These are phyloP conservation scores for Cossypha polioptera DNA, from an alignment of 2,797 vertebrate genomes.

Conservation along the genomic window DNA sequence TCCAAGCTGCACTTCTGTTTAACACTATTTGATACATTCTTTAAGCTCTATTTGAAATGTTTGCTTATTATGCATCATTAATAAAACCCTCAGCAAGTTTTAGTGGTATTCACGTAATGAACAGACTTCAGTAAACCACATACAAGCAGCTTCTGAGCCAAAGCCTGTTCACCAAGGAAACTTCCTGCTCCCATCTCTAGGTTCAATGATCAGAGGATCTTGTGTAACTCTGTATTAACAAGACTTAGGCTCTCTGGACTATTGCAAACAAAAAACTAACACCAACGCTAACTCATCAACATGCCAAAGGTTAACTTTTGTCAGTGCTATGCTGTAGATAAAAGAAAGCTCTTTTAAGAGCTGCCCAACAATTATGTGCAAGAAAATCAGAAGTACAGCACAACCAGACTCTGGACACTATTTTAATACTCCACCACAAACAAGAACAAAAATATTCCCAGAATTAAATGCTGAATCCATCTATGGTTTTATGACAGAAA, in stretches of 20 bases:
- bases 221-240: neutral
- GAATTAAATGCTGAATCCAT: neutral
- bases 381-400: neutral
- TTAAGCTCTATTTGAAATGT: neutral
- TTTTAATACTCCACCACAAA: neutral
- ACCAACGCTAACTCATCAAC: rapidly evolving
- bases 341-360: neutral
- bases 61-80: neutral
- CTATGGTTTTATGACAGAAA: neutral
- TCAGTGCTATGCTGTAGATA: neutral
- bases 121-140: neutral
- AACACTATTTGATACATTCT: neutral
- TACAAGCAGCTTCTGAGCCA: neutral
- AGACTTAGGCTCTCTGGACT: neutral
- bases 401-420: neutral
- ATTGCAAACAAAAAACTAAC: neutral
- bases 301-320: neutral
- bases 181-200: neutral
- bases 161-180: neutral
- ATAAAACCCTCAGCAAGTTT: neutral
- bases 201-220: neutral
- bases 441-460: neutral
- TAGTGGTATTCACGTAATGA: neutral
- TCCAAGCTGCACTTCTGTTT: neutral
- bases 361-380: neutral